Evolutionary conservation across 1,140 invertebrate species (phyloP).

Genomic region (Calephelis virginiensis): DNA sequence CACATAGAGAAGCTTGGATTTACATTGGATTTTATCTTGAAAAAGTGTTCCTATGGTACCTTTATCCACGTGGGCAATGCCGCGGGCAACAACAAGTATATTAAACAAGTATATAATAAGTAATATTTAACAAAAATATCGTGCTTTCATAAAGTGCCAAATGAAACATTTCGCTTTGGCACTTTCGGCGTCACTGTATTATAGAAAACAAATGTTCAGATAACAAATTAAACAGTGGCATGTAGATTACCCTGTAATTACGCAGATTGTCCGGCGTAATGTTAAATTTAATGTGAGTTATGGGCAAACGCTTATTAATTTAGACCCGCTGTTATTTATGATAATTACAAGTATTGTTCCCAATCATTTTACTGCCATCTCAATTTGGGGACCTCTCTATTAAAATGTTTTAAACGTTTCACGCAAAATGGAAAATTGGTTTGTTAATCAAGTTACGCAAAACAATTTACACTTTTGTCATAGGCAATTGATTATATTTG

Average conservation of each 20-base stretch:
- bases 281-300: slow-evolving; percentile 55
- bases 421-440: neutral
- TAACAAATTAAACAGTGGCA: slow-evolving; percentile 36
- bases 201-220: slow-evolving; percentile 20
- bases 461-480: too few relatives aligned
- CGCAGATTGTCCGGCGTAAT: slow-evolving; percentile 39
- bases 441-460: neutral
- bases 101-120: too few relatives aligned
- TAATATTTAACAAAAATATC: neutral
- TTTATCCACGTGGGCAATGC: too few relatives aligned
- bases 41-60: too few relatives aligned
- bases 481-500: too few relatives aligned
- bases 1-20: too few relatives aligned
- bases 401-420: slow-evolving; percentile 21
- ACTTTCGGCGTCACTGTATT: slow-evolving; percentile 8
- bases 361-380: slow-evolving; percentile 37
- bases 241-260: slow-evolving; percentile 50
- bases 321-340: slow-evolving; percentile 46
- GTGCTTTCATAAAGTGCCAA: neutral
- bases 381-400: slow-evolving; percentile 23
- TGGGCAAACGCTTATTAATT: slow-evolving; percentile 48
- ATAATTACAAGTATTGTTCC: slow-evolving; percentile 44
- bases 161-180: neutral
- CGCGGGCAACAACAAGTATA: too few relatives aligned
- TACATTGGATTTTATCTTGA: too few relatives aligned